Conservation (phyloP, 2,113 vertebrate genomes). For the Pelecanus crispus region DNA sequence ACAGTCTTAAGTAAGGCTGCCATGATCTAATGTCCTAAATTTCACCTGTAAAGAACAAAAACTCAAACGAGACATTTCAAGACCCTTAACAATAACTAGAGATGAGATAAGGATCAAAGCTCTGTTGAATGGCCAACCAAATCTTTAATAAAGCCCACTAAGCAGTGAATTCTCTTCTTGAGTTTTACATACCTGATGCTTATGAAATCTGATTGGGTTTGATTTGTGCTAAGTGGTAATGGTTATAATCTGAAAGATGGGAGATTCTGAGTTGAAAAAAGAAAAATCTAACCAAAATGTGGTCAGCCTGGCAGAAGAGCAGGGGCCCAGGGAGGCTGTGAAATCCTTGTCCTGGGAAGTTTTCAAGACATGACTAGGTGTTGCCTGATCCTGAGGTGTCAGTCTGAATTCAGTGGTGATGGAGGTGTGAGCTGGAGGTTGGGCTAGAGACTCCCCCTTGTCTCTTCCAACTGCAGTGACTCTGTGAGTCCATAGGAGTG, state of each 20-base stretch:
- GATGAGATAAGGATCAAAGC: not conserved
- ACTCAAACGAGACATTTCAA: not conserved
- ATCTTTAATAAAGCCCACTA: not conserved
- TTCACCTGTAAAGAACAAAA: not conserved
- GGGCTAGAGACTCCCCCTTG: not conserved
- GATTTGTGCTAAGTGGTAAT: not conserved
- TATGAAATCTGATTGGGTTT: not conserved
- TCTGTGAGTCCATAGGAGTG: not conserved
- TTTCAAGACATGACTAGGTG: not conserved
- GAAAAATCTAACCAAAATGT: rapidly evolving
- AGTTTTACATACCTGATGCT: not conserved
- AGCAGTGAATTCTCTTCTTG: not conserved
- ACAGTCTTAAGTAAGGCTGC: not conserved
- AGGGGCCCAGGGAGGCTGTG: not conserved
- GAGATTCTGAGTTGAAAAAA: not conserved
- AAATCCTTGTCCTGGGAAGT: not conserved
- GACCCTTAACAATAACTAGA: not conserved
- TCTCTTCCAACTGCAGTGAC: not conserved
- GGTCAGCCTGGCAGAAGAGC: not conserved
- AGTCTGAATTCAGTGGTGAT: not conserved
- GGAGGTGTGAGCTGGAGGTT: not conserved
- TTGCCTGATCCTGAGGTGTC: not conserved
- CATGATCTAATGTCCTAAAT: not conserved
- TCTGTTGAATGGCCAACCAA: not conserved
- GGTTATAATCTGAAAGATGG: not conserved